Base-by-base conservation (phyloP, 2,113 vertebrate genomes). In the Channa maculata region DNA sequence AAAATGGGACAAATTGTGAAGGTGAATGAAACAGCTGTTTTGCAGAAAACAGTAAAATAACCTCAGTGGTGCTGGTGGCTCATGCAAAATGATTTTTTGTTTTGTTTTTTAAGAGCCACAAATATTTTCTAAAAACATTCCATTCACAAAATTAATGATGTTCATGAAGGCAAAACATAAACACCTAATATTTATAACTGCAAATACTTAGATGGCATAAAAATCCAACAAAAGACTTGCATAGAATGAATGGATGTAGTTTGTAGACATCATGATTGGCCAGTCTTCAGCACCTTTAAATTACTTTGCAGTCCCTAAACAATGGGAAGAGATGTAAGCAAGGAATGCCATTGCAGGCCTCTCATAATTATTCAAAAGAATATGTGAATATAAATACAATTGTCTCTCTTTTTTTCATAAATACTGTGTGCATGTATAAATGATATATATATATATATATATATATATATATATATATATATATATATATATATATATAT, bases 281-380 rank as follows among this genome's bases (percentile, higher is more conserved):
- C 84, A 85, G 87, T 89, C 81, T 87, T 92, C 82, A 95, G 93
- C 93, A 95, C 93, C 92, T 90, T 91, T 89, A 86, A 75, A 88
- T 88, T 75, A 86, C 69, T 85, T 88, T 82, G 74, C 78, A 80
- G 79, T 86, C 82, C 83, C 86, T 62, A 66, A 82, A 84, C 63
- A 82, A 85, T 59, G 83, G 82, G 84, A 84, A 90, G 81, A 73
- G n/a, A 71, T 78, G n/a, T 53, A 81, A 63, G 69, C 59, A 67
- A 82, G 77, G 71, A 91, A 80, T 71, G 77, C 65, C 71, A 77
- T 43, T 77, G 80, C 81, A 86, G 67, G 81, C 71, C 77, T 62
- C 59, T 75, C 51, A 63, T 69, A 58, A 71, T 77, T 65, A 86
- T 77, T 83, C 71, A 77, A 65, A 85, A 82, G 65, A 80, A 80